Base-by-base conservation (phyloP, 2,797 vertebrate genomes). In the Etheostoma perlongum region DNA sequence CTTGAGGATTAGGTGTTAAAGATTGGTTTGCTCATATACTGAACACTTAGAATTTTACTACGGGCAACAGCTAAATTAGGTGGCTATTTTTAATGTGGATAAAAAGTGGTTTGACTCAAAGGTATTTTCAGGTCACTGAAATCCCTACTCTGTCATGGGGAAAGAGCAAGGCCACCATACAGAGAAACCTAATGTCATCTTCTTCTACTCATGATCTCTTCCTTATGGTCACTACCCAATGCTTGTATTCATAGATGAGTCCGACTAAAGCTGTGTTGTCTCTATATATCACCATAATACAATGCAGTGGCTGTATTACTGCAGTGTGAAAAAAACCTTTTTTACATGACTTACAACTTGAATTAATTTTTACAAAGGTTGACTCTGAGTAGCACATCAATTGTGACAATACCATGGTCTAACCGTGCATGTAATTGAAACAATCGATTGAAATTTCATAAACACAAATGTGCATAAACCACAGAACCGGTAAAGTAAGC, bases 391-490 rank as follows among this genome's bases (percentile, higher is more conserved):
- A 81, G 82, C 89, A 91, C 88, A 86, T 88, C 88, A 90, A 77
- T 90, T 82, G 89, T 86, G 90, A 91, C 89, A 84, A 84, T 30
- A 82, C 86, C 74, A 85, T 82, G 84, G 84, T 88, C 87, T 86
- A 92, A 69, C 83, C 65, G 61, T 36, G 90, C 89, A 86, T 91
- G 89, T 93, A 93, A 94, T 92, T 91, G 92, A 92, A 93, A 92
- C 90, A 91, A 93, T 93, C 87, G 88, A 93, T 93, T 80, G 89
- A 83, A 91, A 91, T 92, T 91, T 91, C 88, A 92, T 91, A 92
- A 93, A 92, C 90, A 94, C 85, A 90, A 91, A 93, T 89, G 91
- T 92, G 88, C 88, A 92, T 91, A 91, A 91, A 89, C 83, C 90
- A 77, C 74, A 81, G 72, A 83, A 79, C 74, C 83, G 54, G 78